These are phyloP conservation scores for Pseudolycoriella hygida DNA, from an alignment of 2,888 invertebrate genomes.

Conservation along the genomic window DNA sequence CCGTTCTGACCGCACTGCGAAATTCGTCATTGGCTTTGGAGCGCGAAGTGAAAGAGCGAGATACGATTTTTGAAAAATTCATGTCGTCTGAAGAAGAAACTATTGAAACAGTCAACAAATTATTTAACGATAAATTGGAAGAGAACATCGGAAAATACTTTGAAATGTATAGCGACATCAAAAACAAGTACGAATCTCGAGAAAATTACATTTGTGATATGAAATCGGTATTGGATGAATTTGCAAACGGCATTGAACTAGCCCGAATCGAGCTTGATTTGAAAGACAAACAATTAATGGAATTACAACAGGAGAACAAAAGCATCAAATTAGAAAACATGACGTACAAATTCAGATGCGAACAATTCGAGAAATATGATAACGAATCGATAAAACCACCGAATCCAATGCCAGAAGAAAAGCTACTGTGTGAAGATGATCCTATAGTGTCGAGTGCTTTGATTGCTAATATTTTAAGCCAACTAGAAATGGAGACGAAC, in stretches of 20 bases:
- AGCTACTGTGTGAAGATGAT: constrained; percentile 4
- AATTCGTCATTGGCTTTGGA: constrained; percentile 24
- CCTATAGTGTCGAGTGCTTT: constrained; percentile 9
- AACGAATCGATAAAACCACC: constrained; percentile 16
- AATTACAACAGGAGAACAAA: constrained; percentile 25
- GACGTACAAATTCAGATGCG: constrained; percentile 18
- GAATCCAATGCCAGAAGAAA: constrained; percentile 6
- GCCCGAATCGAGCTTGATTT: constrained; percentile 27
- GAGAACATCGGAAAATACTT: constrained; percentile 25
- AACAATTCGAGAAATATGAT: constrained; percentile 17
- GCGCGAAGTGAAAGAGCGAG: constrained; percentile 27
- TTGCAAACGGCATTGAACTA: constrained; percentile 26
- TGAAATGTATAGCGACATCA: constrained; percentile 25
- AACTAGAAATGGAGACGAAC: constrained; percentile 5
- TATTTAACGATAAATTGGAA: constrained; percentile 29
- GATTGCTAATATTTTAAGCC: constrained; percentile 11
- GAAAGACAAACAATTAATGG: constrained; percentile 22
- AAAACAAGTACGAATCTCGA: constrained; percentile 26
- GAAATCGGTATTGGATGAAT: constrained; percentile 28
- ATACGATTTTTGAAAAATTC: constrained; percentile 24
- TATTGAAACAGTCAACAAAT: constrained; percentile 27
- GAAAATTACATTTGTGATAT: constrained; percentile 28
- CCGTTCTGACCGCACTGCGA: constrained; percentile 17
- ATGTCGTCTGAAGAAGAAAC: constrained; percentile 28
- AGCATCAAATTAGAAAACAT: constrained; percentile 26